phyloP scores from a whole-genome alignment of 2,888 invertebrate species.

The Acronicta leporina region DNA sequence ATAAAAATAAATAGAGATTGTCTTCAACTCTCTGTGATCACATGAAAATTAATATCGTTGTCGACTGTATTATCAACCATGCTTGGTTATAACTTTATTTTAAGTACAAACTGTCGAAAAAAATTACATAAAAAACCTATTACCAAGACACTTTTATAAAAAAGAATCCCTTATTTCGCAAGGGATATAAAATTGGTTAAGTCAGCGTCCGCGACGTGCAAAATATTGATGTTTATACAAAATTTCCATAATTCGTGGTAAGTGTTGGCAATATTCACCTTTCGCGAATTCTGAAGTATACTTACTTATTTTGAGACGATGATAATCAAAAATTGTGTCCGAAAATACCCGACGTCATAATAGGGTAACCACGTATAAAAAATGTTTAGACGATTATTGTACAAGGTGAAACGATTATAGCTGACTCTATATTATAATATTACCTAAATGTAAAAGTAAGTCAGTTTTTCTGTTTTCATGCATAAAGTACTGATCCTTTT shows the following conservation, averaged over 20 bases:
- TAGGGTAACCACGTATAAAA: too few relatives aligned
- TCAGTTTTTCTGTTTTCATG: too few relatives aligned
- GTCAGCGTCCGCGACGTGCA: background rate
- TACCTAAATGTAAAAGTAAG: too few relatives aligned
- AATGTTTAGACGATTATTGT: too few relatives aligned
- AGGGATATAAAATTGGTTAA: background rate
- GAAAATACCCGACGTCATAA: too few relatives aligned
- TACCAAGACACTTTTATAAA: background rate
- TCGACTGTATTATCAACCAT: background rate
- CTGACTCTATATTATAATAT: too few relatives aligned
- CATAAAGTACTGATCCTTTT: too few relatives aligned
- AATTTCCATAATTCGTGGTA: slow-evolving; percentile 3
- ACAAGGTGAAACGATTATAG: too few relatives aligned
- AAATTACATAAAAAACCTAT: background rate
- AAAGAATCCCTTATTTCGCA: background rate
- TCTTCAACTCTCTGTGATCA: too few relatives aligned
- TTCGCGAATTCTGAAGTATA: background rate
- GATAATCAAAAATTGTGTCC: too few relatives aligned
- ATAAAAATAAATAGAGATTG: too few relatives aligned
- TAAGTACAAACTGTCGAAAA: background rate
- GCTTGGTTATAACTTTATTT: background rate
- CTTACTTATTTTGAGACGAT: background rate
- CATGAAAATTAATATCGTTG: background rate
- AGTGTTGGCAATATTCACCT: background rate
- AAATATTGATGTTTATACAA: slow-evolving; percentile 2